These are phyloP conservation scores for Dreissena polymorpha DNA, from an alignment of 1,140 invertebrate species.

Conservation along the genomic window DNA sequence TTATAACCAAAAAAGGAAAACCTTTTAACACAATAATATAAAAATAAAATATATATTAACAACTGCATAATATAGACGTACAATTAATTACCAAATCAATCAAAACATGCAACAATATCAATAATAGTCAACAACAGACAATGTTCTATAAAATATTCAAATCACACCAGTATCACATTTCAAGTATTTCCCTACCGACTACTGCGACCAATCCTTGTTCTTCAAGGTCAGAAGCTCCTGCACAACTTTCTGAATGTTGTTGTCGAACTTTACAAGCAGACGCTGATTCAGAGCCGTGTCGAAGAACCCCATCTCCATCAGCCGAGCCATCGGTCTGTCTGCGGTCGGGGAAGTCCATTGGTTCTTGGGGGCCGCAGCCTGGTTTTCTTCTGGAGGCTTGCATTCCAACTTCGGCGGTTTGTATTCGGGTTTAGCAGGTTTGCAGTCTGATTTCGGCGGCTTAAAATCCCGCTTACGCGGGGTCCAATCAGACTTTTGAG, in stretches of 20 bases:
- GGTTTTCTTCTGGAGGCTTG: conserved; percentile 24
- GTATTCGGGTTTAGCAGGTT: conserved; percentile 46
- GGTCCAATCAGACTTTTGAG: conserved; percentile 39
- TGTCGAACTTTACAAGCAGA: conserved; percentile 67
- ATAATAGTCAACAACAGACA: too few relatives aligned
- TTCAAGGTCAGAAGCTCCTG: conserved; percentile 62
- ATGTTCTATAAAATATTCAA: too few relatives aligned
- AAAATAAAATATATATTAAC: too few relatives aligned
- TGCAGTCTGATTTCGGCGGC: conserved; percentile 52
- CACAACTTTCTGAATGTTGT: conserved; percentile 69
- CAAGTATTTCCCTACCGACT: not conserved
- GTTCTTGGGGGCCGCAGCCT: not conserved
- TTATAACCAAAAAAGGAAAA: too few relatives aligned
- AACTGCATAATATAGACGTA: too few relatives aligned
- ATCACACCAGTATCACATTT: too few relatives aligned
- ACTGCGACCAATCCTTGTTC: conserved; percentile 57
- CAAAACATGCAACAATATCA: too few relatives aligned
- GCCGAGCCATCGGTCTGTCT: conserved; percentile 60
- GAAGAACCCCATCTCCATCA: conserved; percentile 77
- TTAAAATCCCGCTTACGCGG: conserved; percentile 51
- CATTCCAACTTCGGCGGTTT: conserved; percentile 41
- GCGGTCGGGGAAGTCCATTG: conserved; percentile 31
- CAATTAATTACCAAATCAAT: too few relatives aligned
- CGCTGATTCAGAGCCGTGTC: conserved; percentile 70
- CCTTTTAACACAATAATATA: too few relatives aligned